phyloP scores from a whole-genome alignment of 2,797 vertebrate species.

The Enteromius unitaeniatus region DNA sequence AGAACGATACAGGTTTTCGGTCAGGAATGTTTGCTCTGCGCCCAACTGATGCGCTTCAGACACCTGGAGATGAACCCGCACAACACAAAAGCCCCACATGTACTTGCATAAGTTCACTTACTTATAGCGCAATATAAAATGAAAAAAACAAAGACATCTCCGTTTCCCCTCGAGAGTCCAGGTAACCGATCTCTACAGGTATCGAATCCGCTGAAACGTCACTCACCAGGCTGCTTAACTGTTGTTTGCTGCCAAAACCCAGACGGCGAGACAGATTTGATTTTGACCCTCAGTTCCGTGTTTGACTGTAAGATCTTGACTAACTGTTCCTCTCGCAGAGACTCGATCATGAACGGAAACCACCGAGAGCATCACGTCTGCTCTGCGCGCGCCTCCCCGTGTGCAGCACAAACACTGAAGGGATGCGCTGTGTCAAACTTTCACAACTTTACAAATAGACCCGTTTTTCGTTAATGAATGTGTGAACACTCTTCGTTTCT shows the following conservation, averaged over 20 bases:
- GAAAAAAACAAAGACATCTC: background rate
- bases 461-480: background rate
- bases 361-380: background rate
- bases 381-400: constrained; percentile 22
- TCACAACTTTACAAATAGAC: too few relatives aligned
- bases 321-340: constrained; percentile 1
- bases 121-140: background rate
- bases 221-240: constrained; percentile 17
- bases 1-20: background rate
- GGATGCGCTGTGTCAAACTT: background rate
- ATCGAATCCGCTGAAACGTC: background rate
- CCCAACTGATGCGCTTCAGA: constrained; percentile 10
- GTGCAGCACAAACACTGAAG: background rate
- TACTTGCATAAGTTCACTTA: too few relatives aligned
- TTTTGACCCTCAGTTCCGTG: background rate
- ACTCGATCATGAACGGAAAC: constrained; percentile 9
- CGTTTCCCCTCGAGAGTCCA: background rate
- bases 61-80: background rate
- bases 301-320: constrained; percentile 4
- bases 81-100: background rate
- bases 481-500: too few relatives aligned
- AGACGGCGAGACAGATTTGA: background rate
- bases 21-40: background rate
- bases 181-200: constrained; percentile 36
- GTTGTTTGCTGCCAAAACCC: background rate